Base-by-base conservation (phyloP, 2,797 vertebrate genomes). In the Sebastiscus tertius region DNA sequence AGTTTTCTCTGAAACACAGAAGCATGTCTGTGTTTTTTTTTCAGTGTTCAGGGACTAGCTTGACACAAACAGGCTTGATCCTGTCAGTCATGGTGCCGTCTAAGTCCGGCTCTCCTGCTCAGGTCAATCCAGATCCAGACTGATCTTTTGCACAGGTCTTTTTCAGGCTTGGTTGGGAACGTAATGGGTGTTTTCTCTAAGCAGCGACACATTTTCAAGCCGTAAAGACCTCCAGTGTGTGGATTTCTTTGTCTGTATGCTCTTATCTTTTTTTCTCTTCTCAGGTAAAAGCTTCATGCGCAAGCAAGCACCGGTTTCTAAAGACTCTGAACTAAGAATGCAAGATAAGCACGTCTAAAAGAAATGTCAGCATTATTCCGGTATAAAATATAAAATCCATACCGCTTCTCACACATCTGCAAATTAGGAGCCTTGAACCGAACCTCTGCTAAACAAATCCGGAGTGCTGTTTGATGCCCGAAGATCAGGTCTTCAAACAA, bases 361-460 rank as follows among this genome's bases (percentile, higher is more conserved):
- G 74, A 80, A 87, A 70, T 68, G 90, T 93, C 93, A 94, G 92
- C 94, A 84, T 86, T 92, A 86, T 91, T 85, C 82, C 18, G 4
- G 39, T 49, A 64, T 69, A 61, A 82, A 88, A 85, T 81, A 62
- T 71, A 75, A 93, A 92, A 90, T 91, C 88, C 87, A 90, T 85
- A 83, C 69, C 29, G 65, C 67, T 36, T 79, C 77, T 86, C 67
- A 72, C 86, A 86, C 84, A 89, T 89, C 88, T 90, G 88, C 90
- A 92, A 93, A 93, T 91, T 79, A 92, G 73, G 33, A 84, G 71
- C 87, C 86, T 79, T 87, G 89, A 89, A 91, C 88, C 49, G 78
- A 85, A 89, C 90, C 86, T 84, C 77, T 27, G 58, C 65, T 60
- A 36, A 78, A 87, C 75, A 79, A 83, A 85, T 78, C 67, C 64